Base-by-base conservation (phyloP, 1,140 invertebrate species). In the Charaxes varanes region DNA sequence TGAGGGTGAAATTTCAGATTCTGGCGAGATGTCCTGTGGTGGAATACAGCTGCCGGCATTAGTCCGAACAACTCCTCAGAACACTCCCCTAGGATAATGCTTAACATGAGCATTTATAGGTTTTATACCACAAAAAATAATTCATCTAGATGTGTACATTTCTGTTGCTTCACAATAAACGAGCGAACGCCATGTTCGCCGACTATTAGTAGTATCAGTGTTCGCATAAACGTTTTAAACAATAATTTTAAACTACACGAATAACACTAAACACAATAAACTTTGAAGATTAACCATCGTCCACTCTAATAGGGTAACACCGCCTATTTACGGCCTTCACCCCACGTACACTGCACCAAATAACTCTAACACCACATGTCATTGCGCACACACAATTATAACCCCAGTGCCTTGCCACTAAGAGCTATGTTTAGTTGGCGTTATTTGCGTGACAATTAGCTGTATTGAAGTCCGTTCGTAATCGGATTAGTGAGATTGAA, bases 401-500 rank as follows among this genome's bases (percentile, higher is more conserved):
- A n/a, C n/a, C n/a, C n/a, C n/a, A n/a, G n/a, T 2, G 22, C 41
- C 32, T 16, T 38, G 43, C 31, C 3, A 10, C 17, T 7, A 17
- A 12, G 6, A 4, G 2, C 51, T 51, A 60, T 33, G 41, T 31
- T 35, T 35, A 27, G 37, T 28, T 51, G 48, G 24, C 15, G 12
- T 35, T 16, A 8, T 26, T 40, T 27, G 28, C 36, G 23, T 17
- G 23, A 31, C 34, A 41, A 54, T 55, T 40, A 44, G 49, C 36
- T 40, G 46, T 45, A 53, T 53, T 53, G 53, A 53, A 47, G 32
- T 42, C 50, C 53, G 53, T 47, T 31, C 8, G 53, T 81, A 78
- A 81, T 74, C 77, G 65, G 73, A 77, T 81, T 81, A 78, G 40
- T 48, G 53, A 70, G 71, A 81, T 78, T 78, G 77, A 81, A 81